A percentile compares a stretch with the other conserved stretches of the same genome.
phyloP scores from a whole-genome alignment of 1,140 invertebrate genomes.

The Atta texana region DNA sequence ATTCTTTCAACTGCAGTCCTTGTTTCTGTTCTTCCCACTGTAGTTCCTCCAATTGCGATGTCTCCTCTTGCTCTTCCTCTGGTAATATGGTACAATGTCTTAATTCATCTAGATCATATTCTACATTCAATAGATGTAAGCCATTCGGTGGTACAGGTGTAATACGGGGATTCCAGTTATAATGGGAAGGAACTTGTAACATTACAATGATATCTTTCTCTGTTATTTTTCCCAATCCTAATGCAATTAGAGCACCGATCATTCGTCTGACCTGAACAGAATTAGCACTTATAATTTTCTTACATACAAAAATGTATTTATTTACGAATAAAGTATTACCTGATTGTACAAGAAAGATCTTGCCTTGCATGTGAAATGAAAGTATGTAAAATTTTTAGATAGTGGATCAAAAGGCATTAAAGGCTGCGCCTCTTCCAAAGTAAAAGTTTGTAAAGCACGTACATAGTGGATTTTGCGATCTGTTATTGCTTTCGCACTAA shows the following conservation, averaged over 20 bases:
- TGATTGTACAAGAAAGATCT: constrained; percentile 92
- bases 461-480: constrained; percentile 83
- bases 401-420: constrained; percentile 82
- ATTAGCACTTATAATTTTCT: constrained; percentile 37
- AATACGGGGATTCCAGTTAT: constrained; percentile 88
- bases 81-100: constrained; percentile 74
- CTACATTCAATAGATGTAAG: constrained; percentile 90
- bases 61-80: neutral
- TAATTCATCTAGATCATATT: constrained; percentile 88
- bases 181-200: constrained; percentile 90
- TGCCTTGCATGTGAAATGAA: constrained; percentile 88
- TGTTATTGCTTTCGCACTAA: constrained; percentile 85
- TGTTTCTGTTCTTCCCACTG: constrained; percentile 24
- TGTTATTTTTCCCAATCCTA: constrained; percentile 87
- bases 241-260: constrained; percentile 88
- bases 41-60: neutral
- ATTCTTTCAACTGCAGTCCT: constrained; percentile 1
- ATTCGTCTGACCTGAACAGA: constrained; percentile 90
- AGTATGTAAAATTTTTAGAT: constrained; percentile 87
- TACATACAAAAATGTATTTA: constrained; percentile 56
- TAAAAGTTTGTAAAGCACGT: constrained; percentile 85
- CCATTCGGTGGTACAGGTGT: constrained; percentile 88
- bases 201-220: constrained; percentile 89
- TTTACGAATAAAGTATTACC: constrained; percentile 81
- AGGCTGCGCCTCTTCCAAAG: constrained; percentile 84